Conservation (phyloP, 1,140 invertebrate species). For the Pachyrhynchus sulphureomaculatus region DNA sequence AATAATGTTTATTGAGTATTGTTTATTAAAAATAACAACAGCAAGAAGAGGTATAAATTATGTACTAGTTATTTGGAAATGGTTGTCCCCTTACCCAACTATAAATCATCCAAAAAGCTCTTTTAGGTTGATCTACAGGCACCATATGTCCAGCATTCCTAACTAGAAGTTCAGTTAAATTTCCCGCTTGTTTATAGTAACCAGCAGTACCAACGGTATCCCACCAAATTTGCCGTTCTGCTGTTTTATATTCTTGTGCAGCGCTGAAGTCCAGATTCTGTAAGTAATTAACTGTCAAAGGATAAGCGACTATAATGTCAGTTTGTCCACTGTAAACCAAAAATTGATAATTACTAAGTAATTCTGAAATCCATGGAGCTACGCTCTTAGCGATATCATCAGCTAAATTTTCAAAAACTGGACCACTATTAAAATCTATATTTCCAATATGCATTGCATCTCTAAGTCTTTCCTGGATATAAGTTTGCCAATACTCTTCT, state of each 20-base stretch:
- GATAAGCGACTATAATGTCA: constrained; percentile 81
- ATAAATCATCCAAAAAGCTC: constrained; percentile 71
- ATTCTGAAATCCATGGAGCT: constrained; percentile 68
- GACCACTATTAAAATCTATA: constrained; percentile 53
- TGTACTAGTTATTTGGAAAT: constrained; percentile 39
- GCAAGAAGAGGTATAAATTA: no score
- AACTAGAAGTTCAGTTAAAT: constrained; percentile 72
- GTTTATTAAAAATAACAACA: no score
- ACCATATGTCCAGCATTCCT: constrained; percentile 80
- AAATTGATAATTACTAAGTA: constrained; percentile 67
- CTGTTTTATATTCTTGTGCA: constrained; percentile 61
- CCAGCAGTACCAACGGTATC: constrained; percentile 69
- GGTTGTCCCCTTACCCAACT: constrained; percentile 64
- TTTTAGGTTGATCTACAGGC: constrained; percentile 72
- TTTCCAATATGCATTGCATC: constrained; percentile 55
- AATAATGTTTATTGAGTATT: no score
- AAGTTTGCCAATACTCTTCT: neutral
- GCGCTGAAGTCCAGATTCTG: constrained; percentile 64
- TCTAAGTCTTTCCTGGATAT: neutral
- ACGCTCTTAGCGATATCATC: constrained; percentile 81
- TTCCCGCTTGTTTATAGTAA: constrained; percentile 66
- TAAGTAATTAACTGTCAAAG: constrained; percentile 71
- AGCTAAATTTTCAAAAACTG: constrained; percentile 66
- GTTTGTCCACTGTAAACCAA: constrained; percentile 80
- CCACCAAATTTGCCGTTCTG: constrained; percentile 63